Conservation (phyloP, 2,113 vertebrate species). For the Cyphomyrus plagiostoma region DNA sequence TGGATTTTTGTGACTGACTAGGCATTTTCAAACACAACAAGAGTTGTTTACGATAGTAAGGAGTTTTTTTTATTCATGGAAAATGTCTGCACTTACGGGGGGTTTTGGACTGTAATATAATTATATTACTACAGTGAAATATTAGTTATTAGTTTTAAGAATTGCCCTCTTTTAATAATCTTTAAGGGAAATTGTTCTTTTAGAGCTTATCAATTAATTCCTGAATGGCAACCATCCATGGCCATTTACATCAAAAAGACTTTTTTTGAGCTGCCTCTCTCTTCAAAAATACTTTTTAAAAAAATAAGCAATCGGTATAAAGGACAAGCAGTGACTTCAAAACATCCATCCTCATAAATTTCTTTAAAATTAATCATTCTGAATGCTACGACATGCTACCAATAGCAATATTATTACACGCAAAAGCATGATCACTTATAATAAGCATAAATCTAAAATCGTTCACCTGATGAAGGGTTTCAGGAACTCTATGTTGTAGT, state of each 20-base stretch:
- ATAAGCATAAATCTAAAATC: background rate
- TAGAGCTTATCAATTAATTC: background rate
- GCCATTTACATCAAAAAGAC: background rate
- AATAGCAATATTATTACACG: background rate
- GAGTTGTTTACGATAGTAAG: background rate
- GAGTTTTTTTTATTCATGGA: background rate
- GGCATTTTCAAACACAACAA: background rate
- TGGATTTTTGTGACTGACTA: background rate
- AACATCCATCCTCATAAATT: background rate
- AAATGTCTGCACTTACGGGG: background rate
- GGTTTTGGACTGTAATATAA: background rate
- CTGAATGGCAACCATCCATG: background rate
- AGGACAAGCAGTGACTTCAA: background rate
- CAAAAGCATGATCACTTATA: background rate
- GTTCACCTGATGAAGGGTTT: background rate
- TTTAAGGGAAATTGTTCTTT: background rate
- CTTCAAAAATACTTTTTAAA: background rate
- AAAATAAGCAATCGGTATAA: background rate
- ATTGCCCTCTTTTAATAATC: background rate
- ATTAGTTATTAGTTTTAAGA: background rate
- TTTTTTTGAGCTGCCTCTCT: background rate
- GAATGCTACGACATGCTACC: background rate
- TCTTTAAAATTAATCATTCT: background rate
- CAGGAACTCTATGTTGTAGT: background rate
- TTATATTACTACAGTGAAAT: background rate